Evolutionary conservation across 2,797 vertebrate genomes (phyloP).

Genomic region (Sebastes flavidus): DNA sequence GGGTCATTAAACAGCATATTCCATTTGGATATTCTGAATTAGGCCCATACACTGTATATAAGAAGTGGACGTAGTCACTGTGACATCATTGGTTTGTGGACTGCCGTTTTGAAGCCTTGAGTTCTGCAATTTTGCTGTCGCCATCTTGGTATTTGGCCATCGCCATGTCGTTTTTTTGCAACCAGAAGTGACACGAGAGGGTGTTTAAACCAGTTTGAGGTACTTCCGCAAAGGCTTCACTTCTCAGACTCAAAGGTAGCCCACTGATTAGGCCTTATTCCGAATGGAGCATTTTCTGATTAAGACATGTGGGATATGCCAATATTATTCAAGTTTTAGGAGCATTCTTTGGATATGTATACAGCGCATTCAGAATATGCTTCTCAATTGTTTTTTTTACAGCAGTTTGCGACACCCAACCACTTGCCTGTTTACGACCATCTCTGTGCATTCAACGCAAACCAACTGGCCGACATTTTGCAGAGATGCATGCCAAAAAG

Average conservation of each 20-base stretch:
- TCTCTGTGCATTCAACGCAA: accelerated
- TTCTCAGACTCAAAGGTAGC: neutral
- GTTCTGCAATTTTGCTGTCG: neutral
- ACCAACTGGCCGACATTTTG: neutral
- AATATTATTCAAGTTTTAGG: too few relatives aligned
- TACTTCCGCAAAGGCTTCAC: neutral
- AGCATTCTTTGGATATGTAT: neutral
- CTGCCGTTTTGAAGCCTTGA: neutral
- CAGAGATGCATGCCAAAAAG: neutral
- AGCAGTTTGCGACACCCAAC: neutral
- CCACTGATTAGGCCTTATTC: neutral
- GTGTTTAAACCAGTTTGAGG: neutral
- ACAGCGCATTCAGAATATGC: accelerated
- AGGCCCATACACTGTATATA: neutral
- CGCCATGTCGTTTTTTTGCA: neutral
- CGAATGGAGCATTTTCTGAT: neutral
- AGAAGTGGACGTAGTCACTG: too few relatives aligned
- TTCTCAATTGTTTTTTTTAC: neutral
- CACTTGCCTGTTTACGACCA: too few relatives aligned
- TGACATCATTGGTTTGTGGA: neutral
- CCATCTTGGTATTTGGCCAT: neutral
- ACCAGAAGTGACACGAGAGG: neutral
- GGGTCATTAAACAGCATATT: neutral
- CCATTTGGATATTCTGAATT: neutral
- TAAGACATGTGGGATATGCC: neutral